Base-by-base conservation (phyloP, 2,797 vertebrate genomes). In the Selene dorsalis region DNA sequence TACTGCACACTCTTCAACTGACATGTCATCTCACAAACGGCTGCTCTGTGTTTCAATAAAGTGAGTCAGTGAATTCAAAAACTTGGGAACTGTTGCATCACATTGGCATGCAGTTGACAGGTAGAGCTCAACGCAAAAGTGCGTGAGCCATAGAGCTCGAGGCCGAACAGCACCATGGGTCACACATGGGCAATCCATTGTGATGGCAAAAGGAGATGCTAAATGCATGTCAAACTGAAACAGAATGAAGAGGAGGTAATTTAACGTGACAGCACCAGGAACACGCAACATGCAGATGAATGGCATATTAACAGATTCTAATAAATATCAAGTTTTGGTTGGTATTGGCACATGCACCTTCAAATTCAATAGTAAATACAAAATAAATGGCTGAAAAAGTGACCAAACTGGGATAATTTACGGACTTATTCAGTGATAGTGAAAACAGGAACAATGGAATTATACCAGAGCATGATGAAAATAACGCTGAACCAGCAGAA, bases 391-490 rank as follows among this genome's bases (percentile, higher is more conserved):
- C 59, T 59, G 0, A 45, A 53, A 66, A 53, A 68, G 0, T 20
- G 9, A 73, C n/a, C n/a, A 64, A n/a, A 71, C 47, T 24, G 17
- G 4, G 18, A 11, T 18, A 24, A 79, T 68, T 41, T 38, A 52
- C 32, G 4, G 47, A 62, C 26, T 50, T 22, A 84, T 62, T 80
- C 17, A 47, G 55, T 20, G 53, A 77, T 50, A 67, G 17, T 22
- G 43, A 69, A 81, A 88, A 82, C 66, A 72, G 22, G 41, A 82
- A 67, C 63, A 20, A 57, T 22, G 55, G 66, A 70, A 88, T 85
- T 76, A 84, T 68, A 69, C 50, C 17, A 3, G n/a, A 81, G 35
- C 20, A 61, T 24, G 72, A 75, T 48, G 75, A 85, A 86, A 82
- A 86, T 28, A 67, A 55, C 38, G 66, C 73, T 58, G 53, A 74